These are phyloP conservation scores for Centropristis striata DNA, from an alignment of 2,113 vertebrate genomes.

Conservation along the genomic window DNA sequence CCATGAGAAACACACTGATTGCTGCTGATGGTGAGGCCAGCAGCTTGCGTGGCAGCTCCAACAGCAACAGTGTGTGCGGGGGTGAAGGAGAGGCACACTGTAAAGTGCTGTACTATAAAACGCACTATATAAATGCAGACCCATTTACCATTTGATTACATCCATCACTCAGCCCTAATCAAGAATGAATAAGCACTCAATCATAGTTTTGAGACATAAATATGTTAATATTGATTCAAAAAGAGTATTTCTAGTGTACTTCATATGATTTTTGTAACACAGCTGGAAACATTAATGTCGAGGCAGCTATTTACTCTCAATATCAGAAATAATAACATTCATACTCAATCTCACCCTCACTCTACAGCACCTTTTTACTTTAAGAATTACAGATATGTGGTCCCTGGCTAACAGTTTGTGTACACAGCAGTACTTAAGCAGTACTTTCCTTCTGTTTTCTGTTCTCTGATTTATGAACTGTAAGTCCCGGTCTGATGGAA, in stretches of 20 bases:
- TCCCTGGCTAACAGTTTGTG: neutral
- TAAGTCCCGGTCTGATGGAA: too few species aligned
- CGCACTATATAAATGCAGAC: neutral
- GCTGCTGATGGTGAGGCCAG: neutral
- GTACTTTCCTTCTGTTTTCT: neutral
- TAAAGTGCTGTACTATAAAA: neutral
- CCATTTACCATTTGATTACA: constrained; percentile 26
- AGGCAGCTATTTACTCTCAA: neutral
- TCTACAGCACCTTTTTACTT: neutral
- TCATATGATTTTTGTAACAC: constrained; percentile 4
- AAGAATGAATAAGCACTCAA: constrained; percentile 22
- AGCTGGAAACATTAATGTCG: neutral
- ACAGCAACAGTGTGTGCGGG: neutral
- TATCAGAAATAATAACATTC: neutral
- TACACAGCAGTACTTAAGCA: constrained; percentile 1
- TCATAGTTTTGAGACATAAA: neutral
- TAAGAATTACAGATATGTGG: neutral
- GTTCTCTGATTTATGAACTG: neutral
- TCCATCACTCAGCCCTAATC: constrained; percentile 2
- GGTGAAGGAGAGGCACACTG: constrained; percentile 4
- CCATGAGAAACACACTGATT: neutral
- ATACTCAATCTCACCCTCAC: neutral
- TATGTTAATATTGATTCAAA: neutral
- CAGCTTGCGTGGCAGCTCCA: neutral
- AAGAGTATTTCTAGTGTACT: constrained; percentile 14